Base-by-base conservation (phyloP, 2,113 vertebrate species). In the Nibea coibor region DNA sequence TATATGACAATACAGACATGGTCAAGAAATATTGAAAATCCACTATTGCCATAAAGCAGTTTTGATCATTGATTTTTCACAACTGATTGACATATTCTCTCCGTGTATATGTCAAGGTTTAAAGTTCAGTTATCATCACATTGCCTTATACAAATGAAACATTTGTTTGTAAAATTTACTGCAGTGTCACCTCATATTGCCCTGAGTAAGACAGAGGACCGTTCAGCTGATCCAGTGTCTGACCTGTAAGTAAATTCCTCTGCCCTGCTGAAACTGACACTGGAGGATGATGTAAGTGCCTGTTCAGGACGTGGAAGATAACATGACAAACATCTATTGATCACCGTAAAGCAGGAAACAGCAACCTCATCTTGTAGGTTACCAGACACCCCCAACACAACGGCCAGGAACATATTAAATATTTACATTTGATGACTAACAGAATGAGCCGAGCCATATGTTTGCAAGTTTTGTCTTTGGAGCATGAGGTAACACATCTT, bases 241-340 rank as follows among this genome's bases (percentile, higher is more conserved):
- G 89, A 93, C 86, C 89, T 90, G 91, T 93, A 93, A 94, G 84
- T 94, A 89, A 93, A 93, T 91, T 93, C 89, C 88, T 87, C 72
- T 75, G 86, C 42, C 86, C 84, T 47, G 57, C 81, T 88, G 90
- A 91, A 94, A 83, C 75, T 77, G 84, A 94, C 83, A 89, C 90
- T 80, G 81, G 59, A 53, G 63, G 76, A 78, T 93, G 91, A 93
- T 91, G 87, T 90, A 91, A 93, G 88, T 53, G 75, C 68, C 77
- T 80, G 71, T 73, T 84, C 86, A 82, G 83, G 88, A 87, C 35
- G 35, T n/a, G 73, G 66, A 70, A 89, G 91, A 87, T 93, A 90
- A 93, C 91, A 87, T 91, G 87, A 88, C 91, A 74, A 90, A 91
- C 86, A 89, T 90, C 87, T 70, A 91, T 64, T 87, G 88, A 92